Percentiles rank a stretch among this genome's conserved stretches.
phyloP scores from a whole-genome alignment of 1,140 invertebrate species.

The Chironomus striatipennis region DNA sequence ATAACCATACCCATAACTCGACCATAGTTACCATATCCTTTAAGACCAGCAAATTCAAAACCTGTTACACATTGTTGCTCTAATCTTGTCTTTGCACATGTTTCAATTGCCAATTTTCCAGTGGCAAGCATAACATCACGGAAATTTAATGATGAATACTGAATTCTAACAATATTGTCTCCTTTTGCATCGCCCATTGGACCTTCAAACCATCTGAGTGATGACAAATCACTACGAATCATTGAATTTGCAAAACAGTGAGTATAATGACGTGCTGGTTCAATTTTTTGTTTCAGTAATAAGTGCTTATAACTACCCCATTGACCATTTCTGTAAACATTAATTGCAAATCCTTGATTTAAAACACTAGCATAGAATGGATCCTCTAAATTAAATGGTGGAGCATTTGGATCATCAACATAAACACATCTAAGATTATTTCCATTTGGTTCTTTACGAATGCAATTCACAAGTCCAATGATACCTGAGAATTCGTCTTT shows the following conservation, averaged over 20 bases:
- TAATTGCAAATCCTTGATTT: slow-evolving; percentile 66
- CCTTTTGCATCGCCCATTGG: slow-evolving; percentile 39
- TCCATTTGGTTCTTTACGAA: slow-evolving; percentile 42
- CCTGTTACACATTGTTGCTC: slow-evolving; percentile 59
- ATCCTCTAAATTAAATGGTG: slow-evolving; percentile 51
- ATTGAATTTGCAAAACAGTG: slow-evolving; percentile 72
- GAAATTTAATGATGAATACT: slow-evolving; percentile 65
- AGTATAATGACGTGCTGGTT: slow-evolving; percentile 26
- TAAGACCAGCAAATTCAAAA: slow-evolving; percentile 60
- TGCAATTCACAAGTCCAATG: slow-evolving; percentile 45
- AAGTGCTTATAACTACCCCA: slow-evolving; percentile 77
- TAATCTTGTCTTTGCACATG: slow-evolving; percentile 44
- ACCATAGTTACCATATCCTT: slow-evolving; percentile 44
- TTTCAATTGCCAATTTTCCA: slow-evolving; percentile 58
- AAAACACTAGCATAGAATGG: slow-evolving; percentile 57
- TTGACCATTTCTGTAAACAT: slow-evolving; percentile 61
- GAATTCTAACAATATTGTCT: slow-evolving; percentile 45
- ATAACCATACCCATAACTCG: slow-evolving; percentile 62
- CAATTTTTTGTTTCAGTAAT: slow-evolving; percentile 35
- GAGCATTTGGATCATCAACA: slow-evolving; percentile 57
- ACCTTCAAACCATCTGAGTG: slow-evolving; percentile 73
- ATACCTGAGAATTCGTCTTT: slow-evolving; percentile 49
- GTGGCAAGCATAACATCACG: slow-evolving; percentile 69
- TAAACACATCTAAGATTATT: slow-evolving; percentile 47
- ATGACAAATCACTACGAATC: slow-evolving; percentile 75